Evolutionary conservation across 2,113 vertebrate species (phyloP).

Genomic region (Corythoichthys intestinalis): DNA sequence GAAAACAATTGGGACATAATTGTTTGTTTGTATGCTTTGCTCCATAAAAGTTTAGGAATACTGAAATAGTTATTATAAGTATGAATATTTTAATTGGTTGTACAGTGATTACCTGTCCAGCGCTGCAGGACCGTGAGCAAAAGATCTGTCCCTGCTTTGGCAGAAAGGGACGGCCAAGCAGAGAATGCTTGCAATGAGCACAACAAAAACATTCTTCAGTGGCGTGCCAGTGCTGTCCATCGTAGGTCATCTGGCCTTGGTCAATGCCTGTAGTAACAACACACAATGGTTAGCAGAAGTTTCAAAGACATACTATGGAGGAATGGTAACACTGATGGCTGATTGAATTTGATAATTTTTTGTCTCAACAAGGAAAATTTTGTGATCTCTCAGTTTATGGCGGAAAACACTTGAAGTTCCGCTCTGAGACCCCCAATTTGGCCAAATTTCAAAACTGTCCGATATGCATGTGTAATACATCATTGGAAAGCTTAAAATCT

Average conservation of each 20-base stretch:
- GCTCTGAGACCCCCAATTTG: no score
- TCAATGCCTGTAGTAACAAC: constrained; percentile 82
- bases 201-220: constrained; percentile 97
- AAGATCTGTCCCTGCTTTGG: constrained; percentile 98
- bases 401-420: no score
- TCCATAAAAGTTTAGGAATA: neutral
- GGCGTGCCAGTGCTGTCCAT: constrained; percentile 97
- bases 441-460: no score
- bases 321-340: constrained; percentile 7
- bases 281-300: neutral
- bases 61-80: neutral
- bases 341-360: neutral
- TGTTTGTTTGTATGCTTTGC: neutral
- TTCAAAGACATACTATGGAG: neutral
- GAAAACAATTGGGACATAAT: neutral
- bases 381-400: constrained; percentile 22
- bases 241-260: constrained; percentile 98
- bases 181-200: constrained; percentile 91
- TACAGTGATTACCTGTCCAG: constrained; percentile 71
- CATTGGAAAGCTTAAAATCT: no score
- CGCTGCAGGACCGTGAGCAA: constrained; percentile 93
- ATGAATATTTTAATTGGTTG: neutral
- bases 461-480: no score
- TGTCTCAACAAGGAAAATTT: constrained; percentile 7
- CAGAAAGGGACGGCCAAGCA: constrained; percentile 93